Conservation (phyloP, 2,797 vertebrate species). For the Lacerta agilis region DNA sequence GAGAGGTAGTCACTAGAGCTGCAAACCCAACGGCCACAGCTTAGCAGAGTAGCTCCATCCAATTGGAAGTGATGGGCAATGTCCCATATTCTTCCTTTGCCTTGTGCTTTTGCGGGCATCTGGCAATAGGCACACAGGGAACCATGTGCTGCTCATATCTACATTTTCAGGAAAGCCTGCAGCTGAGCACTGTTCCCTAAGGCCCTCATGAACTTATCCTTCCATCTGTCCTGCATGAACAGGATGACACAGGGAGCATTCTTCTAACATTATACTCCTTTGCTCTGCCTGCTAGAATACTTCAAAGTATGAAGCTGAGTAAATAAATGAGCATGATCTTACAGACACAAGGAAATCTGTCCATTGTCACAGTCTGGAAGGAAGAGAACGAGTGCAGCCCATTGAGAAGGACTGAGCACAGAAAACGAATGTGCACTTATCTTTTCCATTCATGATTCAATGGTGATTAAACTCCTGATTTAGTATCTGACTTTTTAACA, state of each 20-base stretch:
- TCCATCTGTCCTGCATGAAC: neutral
- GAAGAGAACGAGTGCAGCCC: fast-evolving
- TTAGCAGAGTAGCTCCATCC: neutral
- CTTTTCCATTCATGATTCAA: neutral
- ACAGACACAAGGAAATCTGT: neutral
- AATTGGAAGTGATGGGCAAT: constrained; percentile 29
- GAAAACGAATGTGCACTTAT: neutral
- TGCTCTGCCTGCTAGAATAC: neutral
- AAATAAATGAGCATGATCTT: neutral
- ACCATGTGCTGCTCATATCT: fast-evolving
- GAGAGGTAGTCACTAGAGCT: neutral
- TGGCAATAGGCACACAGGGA: constrained; percentile 34
- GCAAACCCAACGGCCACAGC: neutral
- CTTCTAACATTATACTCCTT: neutral
- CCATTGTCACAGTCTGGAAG: neutral
- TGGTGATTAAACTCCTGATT: neutral
- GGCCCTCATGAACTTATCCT: fast-evolving
- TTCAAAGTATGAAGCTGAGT: fast-evolving
- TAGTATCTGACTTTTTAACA: neutral
- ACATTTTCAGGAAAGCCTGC: fast-evolving
- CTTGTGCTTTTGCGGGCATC: constrained; percentile 21
- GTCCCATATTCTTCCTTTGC: neutral
- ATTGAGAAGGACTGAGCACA: neutral
- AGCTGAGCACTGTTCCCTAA: neutral
- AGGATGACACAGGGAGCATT: neutral